Conservation (phyloP, 2,888 invertebrate species). For the Agrilus cyanescens region DNA sequence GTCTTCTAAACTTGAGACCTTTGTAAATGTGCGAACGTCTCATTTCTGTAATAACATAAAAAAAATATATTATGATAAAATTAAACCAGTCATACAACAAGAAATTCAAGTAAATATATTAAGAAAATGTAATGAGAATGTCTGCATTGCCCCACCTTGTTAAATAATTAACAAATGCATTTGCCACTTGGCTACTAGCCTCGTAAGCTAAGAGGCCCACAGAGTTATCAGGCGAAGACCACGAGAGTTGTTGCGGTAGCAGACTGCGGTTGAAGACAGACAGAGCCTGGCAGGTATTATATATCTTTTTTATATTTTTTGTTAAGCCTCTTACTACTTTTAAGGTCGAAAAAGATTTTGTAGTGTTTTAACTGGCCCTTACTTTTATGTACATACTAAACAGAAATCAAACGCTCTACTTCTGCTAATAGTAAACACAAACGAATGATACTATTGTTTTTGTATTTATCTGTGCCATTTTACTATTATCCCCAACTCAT, state of each 20-base stretch:
- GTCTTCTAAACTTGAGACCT: too few species aligned
- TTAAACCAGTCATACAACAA: too few species aligned
- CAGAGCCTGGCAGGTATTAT: slow-evolving; percentile 46
- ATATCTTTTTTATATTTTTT: slow-evolving; percentile 43
- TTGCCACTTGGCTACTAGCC: slow-evolving; percentile 22
- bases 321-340: slow-evolving; percentile 30
- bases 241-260: slow-evolving; percentile 21
- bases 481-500: neutral
- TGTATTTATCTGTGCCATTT: slow-evolving; percentile 17
- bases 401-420: too few species aligned
- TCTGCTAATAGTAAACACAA: slow-evolving; percentile 17
- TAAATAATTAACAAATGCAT: slow-evolving; percentile 23
- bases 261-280: slow-evolving; percentile 26
- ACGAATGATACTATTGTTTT: slow-evolving; percentile 22
- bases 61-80: too few species aligned
- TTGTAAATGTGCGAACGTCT: too few species aligned
- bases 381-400: slow-evolving; percentile 4
- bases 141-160: slow-evolving; percentile 15
- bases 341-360: slow-evolving; percentile 14
- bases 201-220: slow-evolving; percentile 23
- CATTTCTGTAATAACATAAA: too few species aligned
- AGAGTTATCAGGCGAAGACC: slow-evolving; percentile 15
- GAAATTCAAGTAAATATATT: too few species aligned
- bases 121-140: slow-evolving; percentile 9
- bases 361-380: slow-evolving; percentile 14